A percentile compares a stretch with the other conserved stretches of the same genome.
phyloP scores from a whole-genome alignment of 2,113 vertebrate species.

The Papio anubis region DNA sequence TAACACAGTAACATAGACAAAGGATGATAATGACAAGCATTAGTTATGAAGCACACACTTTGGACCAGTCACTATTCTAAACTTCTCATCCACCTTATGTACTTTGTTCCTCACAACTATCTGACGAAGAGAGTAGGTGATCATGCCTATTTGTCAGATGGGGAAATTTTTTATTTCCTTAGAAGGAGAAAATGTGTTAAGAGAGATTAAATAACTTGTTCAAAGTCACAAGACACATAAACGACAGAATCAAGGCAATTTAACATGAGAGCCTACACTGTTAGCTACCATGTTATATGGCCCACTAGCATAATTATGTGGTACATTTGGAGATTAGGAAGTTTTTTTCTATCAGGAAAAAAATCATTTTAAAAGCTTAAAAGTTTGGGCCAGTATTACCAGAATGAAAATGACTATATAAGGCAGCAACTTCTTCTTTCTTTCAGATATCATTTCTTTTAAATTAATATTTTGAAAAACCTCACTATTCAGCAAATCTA shows the following conservation, averaged over 20 bases:
- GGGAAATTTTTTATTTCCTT: too few relatives aligned
- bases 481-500: not conserved
- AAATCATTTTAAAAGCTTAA: not conserved
- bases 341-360: not conserved
- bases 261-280: not conserved
- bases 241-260: not conserved
- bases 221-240: not conserved
- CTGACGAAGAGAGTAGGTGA: not conserved
- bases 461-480: not conserved
- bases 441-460: not conserved
- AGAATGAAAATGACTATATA: not conserved
- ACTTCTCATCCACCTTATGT: not conserved
- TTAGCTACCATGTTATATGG: not conserved
- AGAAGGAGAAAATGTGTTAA: too few relatives aligned
- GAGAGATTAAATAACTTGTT: not conserved
- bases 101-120: not conserved
- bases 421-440: not conserved
- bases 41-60: not conserved
- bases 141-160: not conserved
- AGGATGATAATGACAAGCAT: too few relatives aligned
- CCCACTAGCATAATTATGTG: not conserved
- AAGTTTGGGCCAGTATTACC: not conserved
- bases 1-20: not conserved
- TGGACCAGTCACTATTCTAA: not conserved
- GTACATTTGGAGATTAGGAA: not conserved